Percentiles rank a stretch among this genome's conserved stretches.
Evolutionary conservation across 2,113 vertebrate species (phyloP).

Genomic region (Oriolus oriolus): DNA sequence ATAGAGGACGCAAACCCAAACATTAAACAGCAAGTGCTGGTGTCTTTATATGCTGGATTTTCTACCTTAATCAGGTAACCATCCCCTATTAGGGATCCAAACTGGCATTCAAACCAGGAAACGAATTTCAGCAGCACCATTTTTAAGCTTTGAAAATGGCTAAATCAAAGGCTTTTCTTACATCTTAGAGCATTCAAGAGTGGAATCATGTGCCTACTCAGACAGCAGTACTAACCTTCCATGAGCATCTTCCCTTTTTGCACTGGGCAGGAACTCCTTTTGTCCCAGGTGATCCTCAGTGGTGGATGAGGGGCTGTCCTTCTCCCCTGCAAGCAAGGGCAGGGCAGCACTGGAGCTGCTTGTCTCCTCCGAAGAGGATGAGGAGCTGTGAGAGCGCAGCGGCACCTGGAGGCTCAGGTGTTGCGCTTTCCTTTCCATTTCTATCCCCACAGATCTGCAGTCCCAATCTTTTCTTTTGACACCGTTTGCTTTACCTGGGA

Average conservation of each 20-base stretch:
- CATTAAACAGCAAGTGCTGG: not conserved
- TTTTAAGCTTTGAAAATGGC: not conserved
- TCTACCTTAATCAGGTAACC: not conserved
- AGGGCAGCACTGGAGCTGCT: conserved; percentile 91
- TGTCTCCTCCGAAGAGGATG: conserved; percentile 91
- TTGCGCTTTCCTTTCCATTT: conserved; percentile 83
- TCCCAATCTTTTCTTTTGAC: conserved; percentile 83
- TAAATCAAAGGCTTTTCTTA: not conserved
- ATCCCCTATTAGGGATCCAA: not conserved
- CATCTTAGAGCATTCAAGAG: not conserved
- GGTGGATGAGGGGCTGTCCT: conserved; percentile 84
- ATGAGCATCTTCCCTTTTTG: conserved; percentile 74
- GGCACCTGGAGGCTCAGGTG: conserved; percentile 92
- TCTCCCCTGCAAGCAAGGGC: conserved; percentile 88
- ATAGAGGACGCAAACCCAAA: fast-evolving
- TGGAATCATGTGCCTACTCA: not conserved
- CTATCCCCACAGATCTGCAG: conserved; percentile 76
- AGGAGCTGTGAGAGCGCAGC: conserved; percentile 87
- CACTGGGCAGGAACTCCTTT: conserved; percentile 66
- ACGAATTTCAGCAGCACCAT: not conserved
- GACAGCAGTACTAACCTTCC: conserved; percentile 74
- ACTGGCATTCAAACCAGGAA: not conserved
- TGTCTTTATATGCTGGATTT: not conserved
- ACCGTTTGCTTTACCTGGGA: conserved; percentile 75
- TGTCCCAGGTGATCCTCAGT: conserved; percentile 75